Evolutionary conservation across 2,113 vertebrate genomes (phyloP).

Genomic region (Callipepla californica): DNA sequence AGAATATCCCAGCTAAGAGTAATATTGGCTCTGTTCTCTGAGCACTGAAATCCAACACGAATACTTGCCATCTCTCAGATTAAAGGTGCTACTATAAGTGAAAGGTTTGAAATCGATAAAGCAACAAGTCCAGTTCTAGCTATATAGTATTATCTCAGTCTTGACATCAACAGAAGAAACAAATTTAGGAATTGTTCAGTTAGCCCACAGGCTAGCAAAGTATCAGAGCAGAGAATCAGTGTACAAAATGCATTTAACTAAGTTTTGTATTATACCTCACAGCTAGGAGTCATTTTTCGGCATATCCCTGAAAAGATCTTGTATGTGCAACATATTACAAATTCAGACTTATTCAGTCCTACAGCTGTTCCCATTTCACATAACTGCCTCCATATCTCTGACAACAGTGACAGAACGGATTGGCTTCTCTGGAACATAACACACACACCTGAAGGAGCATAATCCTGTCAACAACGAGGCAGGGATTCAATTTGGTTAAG

Average conservation of each 20-base stretch:
- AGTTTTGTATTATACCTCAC: background rate
- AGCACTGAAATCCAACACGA: background rate
- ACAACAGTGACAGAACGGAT: background rate
- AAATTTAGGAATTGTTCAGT: background rate
- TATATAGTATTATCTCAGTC: background rate
- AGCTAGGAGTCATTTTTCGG: background rate
- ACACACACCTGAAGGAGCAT: rapidly evolving
- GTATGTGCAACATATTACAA: background rate
- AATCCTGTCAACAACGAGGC: background rate
- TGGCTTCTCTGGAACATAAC: background rate
- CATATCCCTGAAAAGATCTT: background rate
- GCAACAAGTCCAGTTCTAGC: background rate
- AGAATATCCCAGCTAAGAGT: background rate
- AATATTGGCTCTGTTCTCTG: background rate
- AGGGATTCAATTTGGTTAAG: background rate
- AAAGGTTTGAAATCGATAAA: background rate
- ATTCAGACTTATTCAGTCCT: background rate
- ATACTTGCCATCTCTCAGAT: background rate
- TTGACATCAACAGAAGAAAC: background rate
- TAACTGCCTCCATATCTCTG: background rate
- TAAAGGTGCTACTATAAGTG: background rate
- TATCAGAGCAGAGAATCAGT: background rate
- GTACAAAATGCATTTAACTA: background rate
- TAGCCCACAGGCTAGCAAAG: background rate
- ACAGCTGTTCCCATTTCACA: background rate